Conservation (phyloP, 2,888 invertebrate genomes). For the Panopea generosa region DNA sequence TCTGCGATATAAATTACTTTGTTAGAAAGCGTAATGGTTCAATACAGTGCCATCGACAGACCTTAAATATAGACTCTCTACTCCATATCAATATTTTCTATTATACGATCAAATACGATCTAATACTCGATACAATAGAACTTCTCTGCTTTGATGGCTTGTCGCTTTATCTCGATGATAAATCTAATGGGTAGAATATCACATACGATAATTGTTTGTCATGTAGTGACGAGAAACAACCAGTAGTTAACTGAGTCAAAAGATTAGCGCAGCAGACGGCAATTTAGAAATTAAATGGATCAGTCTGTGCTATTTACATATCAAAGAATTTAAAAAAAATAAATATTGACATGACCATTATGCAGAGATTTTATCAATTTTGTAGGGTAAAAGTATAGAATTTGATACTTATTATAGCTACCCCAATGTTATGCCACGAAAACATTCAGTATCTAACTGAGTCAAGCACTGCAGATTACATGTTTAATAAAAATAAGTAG, state of each 20-base stretch:
- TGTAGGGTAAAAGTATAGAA: no score
- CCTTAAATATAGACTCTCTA: conserved; percentile 16
- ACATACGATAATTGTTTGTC: conserved; percentile 10
- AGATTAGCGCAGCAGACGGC: not conserved
- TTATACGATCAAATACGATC: conserved; percentile 12
- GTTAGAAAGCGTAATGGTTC: conserved; percentile 21
- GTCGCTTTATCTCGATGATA: no score
- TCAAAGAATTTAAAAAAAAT: not conserved
- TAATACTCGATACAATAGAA: not conserved
- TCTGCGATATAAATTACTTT: not conserved
- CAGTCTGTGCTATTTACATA: not conserved
- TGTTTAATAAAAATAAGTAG: no score
- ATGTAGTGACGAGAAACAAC: conserved; percentile 26
- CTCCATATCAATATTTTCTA: conserved; percentile 22
- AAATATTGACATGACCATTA: no score
- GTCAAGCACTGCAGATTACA: no score
- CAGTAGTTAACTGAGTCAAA: conserved; percentile 40
- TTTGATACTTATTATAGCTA: no score
- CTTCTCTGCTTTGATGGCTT: no score
- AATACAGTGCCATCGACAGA: conserved; percentile 17
- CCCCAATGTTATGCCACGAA: no score
- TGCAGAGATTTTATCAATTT: no score
- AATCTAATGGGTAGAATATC: no score
- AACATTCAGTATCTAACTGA: no score
- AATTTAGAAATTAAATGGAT: no score